phyloP scores from a whole-genome alignment of 2,113 vertebrate species.

The Sardina pilchardus region DNA sequence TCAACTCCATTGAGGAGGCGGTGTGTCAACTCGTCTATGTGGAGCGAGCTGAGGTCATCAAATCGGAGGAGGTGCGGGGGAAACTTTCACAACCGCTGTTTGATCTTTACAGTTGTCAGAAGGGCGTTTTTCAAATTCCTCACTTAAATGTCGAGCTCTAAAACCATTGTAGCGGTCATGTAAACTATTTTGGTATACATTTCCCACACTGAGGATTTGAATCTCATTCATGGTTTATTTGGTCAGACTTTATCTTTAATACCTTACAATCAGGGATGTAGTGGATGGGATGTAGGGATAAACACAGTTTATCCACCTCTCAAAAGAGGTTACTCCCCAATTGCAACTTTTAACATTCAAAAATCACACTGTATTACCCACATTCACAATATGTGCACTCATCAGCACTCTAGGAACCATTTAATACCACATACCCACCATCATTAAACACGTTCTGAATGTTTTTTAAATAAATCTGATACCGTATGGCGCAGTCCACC shows the following conservation, averaged over 20 bases:
- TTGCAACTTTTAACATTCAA: too few relatives aligned
- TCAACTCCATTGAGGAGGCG: conserved; percentile 97
- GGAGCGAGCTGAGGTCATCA: conserved; percentile 93
- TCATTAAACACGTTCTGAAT: too few relatives aligned
- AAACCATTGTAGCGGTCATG: not conserved
- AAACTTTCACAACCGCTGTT: not conserved
- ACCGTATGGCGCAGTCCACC: too few relatives aligned
- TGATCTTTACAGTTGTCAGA: not conserved
- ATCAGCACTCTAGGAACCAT: too few relatives aligned
- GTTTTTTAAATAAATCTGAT: too few relatives aligned
- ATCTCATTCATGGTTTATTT: not conserved
- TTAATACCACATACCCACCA: too few relatives aligned
- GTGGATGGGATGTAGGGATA: too few relatives aligned
- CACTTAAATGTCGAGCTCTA: not conserved
- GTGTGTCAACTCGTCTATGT: conserved; percentile 97
- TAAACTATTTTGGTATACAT: not conserved
- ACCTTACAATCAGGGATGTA: not conserved
- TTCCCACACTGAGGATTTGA: not conserved
- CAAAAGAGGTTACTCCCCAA: too few relatives aligned
- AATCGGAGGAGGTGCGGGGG: conserved; percentile 84
- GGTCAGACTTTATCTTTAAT: not conserved
- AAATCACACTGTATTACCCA: too few relatives aligned
- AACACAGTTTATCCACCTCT: too few relatives aligned
- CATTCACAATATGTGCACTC: too few relatives aligned
- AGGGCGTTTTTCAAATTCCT: not conserved